Evolutionary conservation across 2,888 invertebrate species (phyloP).

Genomic region (Hirudinaria manillensis): DNA sequence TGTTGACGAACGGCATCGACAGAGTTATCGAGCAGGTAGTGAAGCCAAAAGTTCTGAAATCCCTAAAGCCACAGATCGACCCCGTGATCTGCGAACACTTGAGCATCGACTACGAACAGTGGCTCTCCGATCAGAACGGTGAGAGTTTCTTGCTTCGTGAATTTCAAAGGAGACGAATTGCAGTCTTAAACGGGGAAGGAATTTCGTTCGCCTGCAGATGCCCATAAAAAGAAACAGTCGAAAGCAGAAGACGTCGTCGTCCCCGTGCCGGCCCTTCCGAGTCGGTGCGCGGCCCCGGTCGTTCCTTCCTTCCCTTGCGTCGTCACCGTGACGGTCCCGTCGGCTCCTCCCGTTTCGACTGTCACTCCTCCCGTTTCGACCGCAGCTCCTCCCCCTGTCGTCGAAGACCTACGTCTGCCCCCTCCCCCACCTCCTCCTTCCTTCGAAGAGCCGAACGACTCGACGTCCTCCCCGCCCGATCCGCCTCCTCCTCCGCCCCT

Average conservation of each 20-base stretch:
- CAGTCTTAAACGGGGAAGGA: no score
- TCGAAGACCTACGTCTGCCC: neutral
- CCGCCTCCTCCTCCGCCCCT: constrained; percentile 1
- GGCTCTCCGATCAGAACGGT: constrained; percentile 34
- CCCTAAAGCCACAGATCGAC: constrained; percentile 76
- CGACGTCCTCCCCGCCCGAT: neutral
- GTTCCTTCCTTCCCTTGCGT: constrained; percentile 1
- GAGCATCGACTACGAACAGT: constrained; percentile 62
- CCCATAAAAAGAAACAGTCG: no score
- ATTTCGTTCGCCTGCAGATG: no score
- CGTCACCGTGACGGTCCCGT: neutral
- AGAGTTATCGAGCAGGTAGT: constrained; percentile 92
- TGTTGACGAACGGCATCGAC: constrained; percentile 82
- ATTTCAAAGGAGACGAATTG: no score
- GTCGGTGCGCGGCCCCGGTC: no score
- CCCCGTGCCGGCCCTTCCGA: no score
- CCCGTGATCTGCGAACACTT: constrained; percentile 74
- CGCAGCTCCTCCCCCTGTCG: neutral
- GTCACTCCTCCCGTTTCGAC: neutral
- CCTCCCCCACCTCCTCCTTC: constrained; percentile 8
- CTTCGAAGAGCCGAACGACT: neutral
- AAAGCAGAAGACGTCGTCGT: no score
- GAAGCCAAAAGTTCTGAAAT: constrained; percentile 79
- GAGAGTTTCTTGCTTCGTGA: neutral
- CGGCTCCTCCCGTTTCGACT: neutral